phyloP scores from a whole-genome alignment of 2,113 vertebrate genomes.

The Ameiurus melas region DNA sequence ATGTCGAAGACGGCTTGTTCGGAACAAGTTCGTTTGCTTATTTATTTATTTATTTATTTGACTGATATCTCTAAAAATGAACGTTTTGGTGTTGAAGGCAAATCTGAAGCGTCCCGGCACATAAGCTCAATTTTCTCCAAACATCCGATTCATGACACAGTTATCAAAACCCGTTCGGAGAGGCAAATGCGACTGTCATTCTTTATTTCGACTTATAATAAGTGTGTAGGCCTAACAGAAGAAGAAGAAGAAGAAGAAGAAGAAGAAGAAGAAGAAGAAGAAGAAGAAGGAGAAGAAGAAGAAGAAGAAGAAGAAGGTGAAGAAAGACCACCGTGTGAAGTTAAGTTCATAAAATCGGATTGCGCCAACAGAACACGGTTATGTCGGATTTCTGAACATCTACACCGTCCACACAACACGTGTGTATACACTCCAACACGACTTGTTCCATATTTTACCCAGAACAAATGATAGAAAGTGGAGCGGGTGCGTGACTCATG shows the following conservation, averaged over 20 bases:
- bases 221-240: neutral
- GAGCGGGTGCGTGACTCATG: slow-evolving; percentile 71
- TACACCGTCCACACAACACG: slow-evolving; percentile 49
- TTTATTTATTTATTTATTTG: neutral
- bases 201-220: neutral
- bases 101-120: neutral
- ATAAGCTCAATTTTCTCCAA: neutral
- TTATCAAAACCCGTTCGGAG: neutral
- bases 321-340: slow-evolving; percentile 16
- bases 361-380: neutral
- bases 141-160: neutral
- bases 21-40: neutral
- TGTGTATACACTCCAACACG: slow-evolving; percentile 80
- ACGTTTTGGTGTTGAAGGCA: neutral
- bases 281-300: neutral
- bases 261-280: neutral
- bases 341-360: slow-evolving; percentile 50
- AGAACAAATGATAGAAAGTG: slow-evolving; percentile 70
- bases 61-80: too few relatives aligned
- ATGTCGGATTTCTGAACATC: slow-evolving; percentile 24
- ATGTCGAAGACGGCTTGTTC: neutral
- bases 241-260: neutral
- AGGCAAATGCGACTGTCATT: neutral
- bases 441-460: slow-evolving; percentile 50
- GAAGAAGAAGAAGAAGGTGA: neutral